Conservation (phyloP, 53 echinoderm and acorn worm genomes). For the Zoroaster sp. region DNA sequence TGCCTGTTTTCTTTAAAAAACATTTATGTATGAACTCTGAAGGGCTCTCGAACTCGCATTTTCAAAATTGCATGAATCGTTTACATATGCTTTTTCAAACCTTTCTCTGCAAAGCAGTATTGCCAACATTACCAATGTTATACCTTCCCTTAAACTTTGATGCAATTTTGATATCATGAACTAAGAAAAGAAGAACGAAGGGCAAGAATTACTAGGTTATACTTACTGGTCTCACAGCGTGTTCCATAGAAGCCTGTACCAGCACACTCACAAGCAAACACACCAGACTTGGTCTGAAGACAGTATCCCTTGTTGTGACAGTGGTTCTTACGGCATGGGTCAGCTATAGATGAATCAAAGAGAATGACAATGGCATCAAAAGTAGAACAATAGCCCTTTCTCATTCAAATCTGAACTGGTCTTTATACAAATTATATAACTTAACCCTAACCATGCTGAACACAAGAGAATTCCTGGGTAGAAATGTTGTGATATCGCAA, state of each 20-base stretch:
- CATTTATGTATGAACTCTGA: too few relatives aligned
- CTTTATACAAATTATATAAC: not conserved
- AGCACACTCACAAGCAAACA: conserved; percentile 69
- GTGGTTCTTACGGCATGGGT: conserved; percentile 62
- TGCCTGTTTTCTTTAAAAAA: too few relatives aligned
- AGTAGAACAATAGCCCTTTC: not conserved
- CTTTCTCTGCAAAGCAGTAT: too few relatives aligned
- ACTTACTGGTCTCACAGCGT: conserved; percentile 71
- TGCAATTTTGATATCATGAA: not conserved
- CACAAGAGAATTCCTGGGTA: too few relatives aligned
- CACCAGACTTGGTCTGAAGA: conserved; percentile 59
- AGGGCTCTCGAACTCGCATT: too few relatives aligned
- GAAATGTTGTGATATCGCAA: too few relatives aligned
- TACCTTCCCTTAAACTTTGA: too few relatives aligned
- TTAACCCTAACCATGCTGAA: not conserved
- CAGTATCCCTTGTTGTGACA: conserved; percentile 74
- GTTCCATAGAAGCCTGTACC: conserved; percentile 78
- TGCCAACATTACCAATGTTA: too few relatives aligned
- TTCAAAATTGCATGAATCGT: too few relatives aligned
- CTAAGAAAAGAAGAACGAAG: not conserved
- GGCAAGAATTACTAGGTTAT: not conserved
- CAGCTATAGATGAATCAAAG: conserved; percentile 40
- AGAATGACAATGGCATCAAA: not conserved
- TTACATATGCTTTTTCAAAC: too few relatives aligned
- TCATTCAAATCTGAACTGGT: not conserved